Evolutionary conservation across 2,797 vertebrate species (phyloP).

Genomic region (Naso thynnoides): DNA sequence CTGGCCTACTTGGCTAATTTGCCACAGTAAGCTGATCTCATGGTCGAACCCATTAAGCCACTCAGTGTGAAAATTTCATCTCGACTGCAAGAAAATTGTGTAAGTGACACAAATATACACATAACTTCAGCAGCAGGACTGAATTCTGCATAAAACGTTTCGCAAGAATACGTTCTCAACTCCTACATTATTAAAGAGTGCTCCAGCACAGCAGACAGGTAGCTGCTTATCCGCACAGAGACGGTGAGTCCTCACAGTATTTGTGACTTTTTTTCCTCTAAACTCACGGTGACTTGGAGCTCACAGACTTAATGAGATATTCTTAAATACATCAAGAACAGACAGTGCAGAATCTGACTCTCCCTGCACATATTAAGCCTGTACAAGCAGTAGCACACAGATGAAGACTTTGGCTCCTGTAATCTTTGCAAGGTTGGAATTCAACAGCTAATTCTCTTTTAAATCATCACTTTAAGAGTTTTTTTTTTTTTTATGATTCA

Average conservation of each 20-base stretch:
- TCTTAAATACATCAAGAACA: constrained; percentile 10
- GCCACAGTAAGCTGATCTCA: constrained; percentile 31
- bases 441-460: background rate
- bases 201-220: constrained; percentile 27
- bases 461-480: background rate
- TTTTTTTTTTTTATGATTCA: background rate
- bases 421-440: constrained; percentile 6
- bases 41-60: constrained; percentile 26
- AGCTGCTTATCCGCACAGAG: constrained; percentile 28
- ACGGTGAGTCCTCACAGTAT: constrained; percentile 9
- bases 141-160: constrained; percentile 23
- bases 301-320: constrained; percentile 20
- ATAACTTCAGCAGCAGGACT: constrained; percentile 18
- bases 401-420: constrained; percentile 12
- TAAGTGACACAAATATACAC: constrained; percentile 32
- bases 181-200: constrained; percentile 19
- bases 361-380: constrained; percentile 12
- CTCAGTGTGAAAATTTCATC: constrained; percentile 13
- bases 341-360: constrained; percentile 14
- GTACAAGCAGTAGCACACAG: background rate
- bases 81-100: constrained; percentile 5
- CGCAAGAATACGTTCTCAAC: constrained; percentile 22
- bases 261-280: background rate
- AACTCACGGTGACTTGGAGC: constrained; percentile 24
- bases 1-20: constrained; percentile 45